Conservation (phyloP, 1,140 invertebrate genomes). For the Drosophila pandora region DNA sequence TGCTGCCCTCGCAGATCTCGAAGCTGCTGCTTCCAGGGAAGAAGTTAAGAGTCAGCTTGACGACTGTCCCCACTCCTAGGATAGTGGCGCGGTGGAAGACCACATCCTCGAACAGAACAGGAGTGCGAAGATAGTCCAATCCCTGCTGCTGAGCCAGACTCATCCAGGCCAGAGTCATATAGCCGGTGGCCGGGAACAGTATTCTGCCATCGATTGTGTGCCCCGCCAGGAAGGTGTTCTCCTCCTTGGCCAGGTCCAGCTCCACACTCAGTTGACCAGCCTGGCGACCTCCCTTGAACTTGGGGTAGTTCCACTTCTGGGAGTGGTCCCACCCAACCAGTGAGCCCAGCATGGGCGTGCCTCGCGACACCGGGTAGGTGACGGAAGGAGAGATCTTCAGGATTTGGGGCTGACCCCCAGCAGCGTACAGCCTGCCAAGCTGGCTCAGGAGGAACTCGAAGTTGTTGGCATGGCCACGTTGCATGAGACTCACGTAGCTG, state of each 20-base stretch:
- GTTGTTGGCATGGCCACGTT: constrained; percentile 88
- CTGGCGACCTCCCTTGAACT: constrained; percentile 85
- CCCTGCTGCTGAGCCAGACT: constrained; percentile 94
- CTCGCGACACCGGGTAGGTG: constrained; percentile 92
- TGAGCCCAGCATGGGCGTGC: constrained; percentile 94
- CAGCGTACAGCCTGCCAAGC: constrained; percentile 92
- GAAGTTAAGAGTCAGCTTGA: constrained; percentile 94
- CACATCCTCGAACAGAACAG: constrained; percentile 94
- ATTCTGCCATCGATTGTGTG: constrained; percentile 97
- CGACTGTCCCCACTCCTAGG: constrained; percentile 89
- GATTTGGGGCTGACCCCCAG: constrained; percentile 91
- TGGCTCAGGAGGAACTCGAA: constrained; percentile 88
- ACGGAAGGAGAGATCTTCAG: constrained; percentile 89
- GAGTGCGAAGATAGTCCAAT: constrained; percentile 90
- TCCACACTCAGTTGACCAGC: constrained; percentile 90
- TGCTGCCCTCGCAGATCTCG: constrained; percentile 94
- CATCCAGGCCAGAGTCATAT: constrained; percentile 96
- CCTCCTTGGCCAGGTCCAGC: constrained; percentile 90
- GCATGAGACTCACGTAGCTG: constrained; percentile 91
- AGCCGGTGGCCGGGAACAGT: constrained; percentile 98
- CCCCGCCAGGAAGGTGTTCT: constrained; percentile 91
- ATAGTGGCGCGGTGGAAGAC: constrained; percentile 96
- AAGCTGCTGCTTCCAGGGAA: constrained; percentile 95
- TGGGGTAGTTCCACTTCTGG: constrained; percentile 90
- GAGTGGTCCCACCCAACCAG: constrained; percentile 96